A percentile compares a stretch with the other conserved stretches of the same genome.
These are phyloP conservation scores for Mandrillus leucophaeus DNA, from an alignment of 2,113 vertebrate genomes.

Conservation along the genomic window DNA sequence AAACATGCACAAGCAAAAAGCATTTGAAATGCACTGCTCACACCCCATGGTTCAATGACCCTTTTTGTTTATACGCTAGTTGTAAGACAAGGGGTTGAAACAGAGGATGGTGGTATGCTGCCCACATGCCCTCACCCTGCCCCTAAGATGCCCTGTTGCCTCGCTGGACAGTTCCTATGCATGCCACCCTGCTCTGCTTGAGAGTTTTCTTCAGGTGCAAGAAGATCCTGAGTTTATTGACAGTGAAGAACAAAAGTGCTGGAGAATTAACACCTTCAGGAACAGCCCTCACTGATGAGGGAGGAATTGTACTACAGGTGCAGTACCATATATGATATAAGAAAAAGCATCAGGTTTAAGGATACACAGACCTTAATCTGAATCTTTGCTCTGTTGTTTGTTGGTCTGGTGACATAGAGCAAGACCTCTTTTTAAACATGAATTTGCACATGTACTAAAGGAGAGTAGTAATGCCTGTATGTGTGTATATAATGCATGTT, in stretches of 20 bases:
- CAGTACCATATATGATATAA: neutral
- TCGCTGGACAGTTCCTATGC: neutral
- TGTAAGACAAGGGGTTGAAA: neutral
- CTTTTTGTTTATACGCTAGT: neutral
- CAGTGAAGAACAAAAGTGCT: neutral
- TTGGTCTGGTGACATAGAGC: neutral
- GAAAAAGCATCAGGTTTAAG: neutral
- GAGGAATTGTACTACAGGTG: neutral
- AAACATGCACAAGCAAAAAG: neutral
- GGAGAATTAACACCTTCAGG: neutral
- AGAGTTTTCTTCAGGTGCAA: neutral
- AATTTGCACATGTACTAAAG: neutral
- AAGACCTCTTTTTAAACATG: neutral
- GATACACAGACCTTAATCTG: neutral
- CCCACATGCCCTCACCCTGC: neutral
- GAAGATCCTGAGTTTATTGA: neutral
- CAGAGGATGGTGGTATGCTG: neutral
- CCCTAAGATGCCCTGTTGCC: neutral
- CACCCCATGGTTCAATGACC: fast-evolving
- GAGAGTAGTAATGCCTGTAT: too few species aligned
- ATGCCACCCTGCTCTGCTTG: neutral
- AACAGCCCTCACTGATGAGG: neutral
- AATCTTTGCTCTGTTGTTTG: neutral
- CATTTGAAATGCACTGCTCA: neutral
- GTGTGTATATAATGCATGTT: neutral